A percentile compares a stretch with the other conserved stretches of the same genome.
Evolutionary conservation across 1,140 invertebrate genomes (phyloP).

Genomic region (Anadara kagoshimensis): DNA sequence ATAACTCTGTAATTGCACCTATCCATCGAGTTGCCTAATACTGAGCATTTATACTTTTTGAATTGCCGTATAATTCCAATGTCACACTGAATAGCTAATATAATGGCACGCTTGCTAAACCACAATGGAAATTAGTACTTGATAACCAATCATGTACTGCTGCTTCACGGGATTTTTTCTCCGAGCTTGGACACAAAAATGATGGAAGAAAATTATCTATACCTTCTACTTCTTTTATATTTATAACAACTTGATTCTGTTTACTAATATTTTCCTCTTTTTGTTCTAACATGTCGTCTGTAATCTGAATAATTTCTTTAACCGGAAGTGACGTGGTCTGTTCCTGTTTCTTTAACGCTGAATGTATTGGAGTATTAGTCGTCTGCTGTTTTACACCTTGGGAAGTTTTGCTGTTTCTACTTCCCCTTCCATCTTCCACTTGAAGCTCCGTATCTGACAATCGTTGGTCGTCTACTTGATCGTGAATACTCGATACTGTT

Average conservation of each 20-base stretch:
- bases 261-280: background rate
- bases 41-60: too few relatives aligned
- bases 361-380: slow-evolving; percentile 1
- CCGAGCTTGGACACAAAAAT: slow-evolving; percentile 50
- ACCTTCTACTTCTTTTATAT: slow-evolving; percentile 12
- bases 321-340: background rate
- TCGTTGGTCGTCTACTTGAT: slow-evolving; percentile 8
- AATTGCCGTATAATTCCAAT: too few relatives aligned
- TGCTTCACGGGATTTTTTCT: slow-evolving; percentile 47
- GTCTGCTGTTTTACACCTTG: slow-evolving; percentile 4
- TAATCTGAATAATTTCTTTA: slow-evolving; percentile 2
- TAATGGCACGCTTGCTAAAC: slow-evolving; percentile 38
- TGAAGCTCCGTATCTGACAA: slow-evolving; percentile 9
- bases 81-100: background rate
- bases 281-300: background rate
- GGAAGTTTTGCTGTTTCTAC: background rate
- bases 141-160: slow-evolving; percentile 53
- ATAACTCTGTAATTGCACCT: too few relatives aligned
- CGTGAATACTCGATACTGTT: slow-evolving; percentile 44
- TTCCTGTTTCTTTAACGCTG: background rate
- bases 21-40: too few relatives aligned
- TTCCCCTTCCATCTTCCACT: background rate
- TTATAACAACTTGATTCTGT: background rate
- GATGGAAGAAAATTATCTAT: slow-evolving; percentile 30
- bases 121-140: slow-evolving; percentile 30